A percentile compares a stretch with the other conserved stretches of the same genome.
Conservation (phyloP, 1,140 invertebrate species). For the Diachasmimorpha longicaudata region DNA sequence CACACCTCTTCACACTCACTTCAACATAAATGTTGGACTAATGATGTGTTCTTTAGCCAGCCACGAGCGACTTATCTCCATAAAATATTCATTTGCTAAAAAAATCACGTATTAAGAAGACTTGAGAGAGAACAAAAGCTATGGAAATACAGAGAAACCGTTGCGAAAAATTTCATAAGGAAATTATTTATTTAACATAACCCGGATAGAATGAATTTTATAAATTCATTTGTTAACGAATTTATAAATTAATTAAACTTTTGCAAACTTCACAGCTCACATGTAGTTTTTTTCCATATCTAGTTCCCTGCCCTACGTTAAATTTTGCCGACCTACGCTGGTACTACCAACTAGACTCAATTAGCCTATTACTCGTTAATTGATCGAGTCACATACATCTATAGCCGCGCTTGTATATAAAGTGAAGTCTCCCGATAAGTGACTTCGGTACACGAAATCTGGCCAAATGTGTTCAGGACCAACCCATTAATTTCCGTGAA, state of each 20-base stretch:
- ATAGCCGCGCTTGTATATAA: background rate
- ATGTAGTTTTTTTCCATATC: background rate
- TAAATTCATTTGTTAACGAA: too few species aligned
- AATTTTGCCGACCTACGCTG: background rate
- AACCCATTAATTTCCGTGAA: background rate
- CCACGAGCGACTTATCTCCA: too few species aligned
- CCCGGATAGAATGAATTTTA: too few species aligned
- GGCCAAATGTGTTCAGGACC: background rate
- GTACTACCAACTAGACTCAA: background rate
- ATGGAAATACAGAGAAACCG: too few species aligned
- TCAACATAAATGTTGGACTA: too few species aligned
- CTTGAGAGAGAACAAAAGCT: too few species aligned
- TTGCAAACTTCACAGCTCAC: background rate
- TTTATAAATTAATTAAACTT: background rate
- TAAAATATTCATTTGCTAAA: too few species aligned
- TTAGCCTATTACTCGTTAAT: background rate
- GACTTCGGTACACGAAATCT: background rate
- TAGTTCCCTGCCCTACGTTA: background rate
- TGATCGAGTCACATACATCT: constrained; percentile 1
- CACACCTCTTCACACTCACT: too few species aligned
- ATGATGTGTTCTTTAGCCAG: too few species aligned
- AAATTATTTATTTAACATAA: too few species aligned
- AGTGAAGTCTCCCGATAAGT: background rate
- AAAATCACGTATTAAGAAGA: too few species aligned
- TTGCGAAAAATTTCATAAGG: too few species aligned